Evolutionary conservation across 2,888 invertebrate genomes (phyloP), one percentile per base, ranked within the genome.

Genomic region (Lasius platythorax): DNA sequence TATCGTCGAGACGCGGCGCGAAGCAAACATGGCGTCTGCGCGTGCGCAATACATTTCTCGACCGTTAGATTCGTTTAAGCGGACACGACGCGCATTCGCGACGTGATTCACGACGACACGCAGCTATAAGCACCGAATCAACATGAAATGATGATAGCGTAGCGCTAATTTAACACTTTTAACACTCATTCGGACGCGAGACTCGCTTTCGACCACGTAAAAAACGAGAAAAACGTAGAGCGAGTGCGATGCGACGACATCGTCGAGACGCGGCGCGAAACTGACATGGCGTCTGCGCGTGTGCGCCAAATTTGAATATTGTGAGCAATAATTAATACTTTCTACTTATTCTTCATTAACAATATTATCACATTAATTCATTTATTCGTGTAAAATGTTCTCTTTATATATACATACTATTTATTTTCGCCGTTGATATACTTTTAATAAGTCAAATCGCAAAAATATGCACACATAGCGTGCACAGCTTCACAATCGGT

Each of bases 211-310:
- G 18, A 4, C 15, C 0, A 28, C 8, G 12, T 23, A 33, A 33
- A 15, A 75, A 23, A 4, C 23, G 46, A 3, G 9, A 64, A 64
- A 64, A 64, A 63, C 33, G 2, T 9, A 23, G n/a, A 3, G 3
- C n/a, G 15, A 15, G n/a, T 61, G n/a, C n/a, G 43, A 15, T 28
- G 11, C 2, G 15, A 30, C 9, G 53, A 33, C 4, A 73, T 56
- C 56, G 9, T 28, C 28, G 5, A n/a, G 53, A 33, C 18, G n/a
- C 40, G 73, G 58, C 58, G 40, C 73, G 58, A 74, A 61, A 61
- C 28, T n/a, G 12, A 28, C 23, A 18, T 61, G 73, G 61, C 61
- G 12, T 15, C 28, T 74, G 43, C 73, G 58, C 58, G n/a, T 73
- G 43, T n/a, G 43, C 46, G 40, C 58, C 6, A 73, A 23, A 58